A percentile compares a stretch with the other conserved stretches of the same genome.
These are phyloP conservation scores for Notolabrus celidotus DNA, from an alignment of 2,797 vertebrate genomes.

Conservation along the genomic window DNA sequence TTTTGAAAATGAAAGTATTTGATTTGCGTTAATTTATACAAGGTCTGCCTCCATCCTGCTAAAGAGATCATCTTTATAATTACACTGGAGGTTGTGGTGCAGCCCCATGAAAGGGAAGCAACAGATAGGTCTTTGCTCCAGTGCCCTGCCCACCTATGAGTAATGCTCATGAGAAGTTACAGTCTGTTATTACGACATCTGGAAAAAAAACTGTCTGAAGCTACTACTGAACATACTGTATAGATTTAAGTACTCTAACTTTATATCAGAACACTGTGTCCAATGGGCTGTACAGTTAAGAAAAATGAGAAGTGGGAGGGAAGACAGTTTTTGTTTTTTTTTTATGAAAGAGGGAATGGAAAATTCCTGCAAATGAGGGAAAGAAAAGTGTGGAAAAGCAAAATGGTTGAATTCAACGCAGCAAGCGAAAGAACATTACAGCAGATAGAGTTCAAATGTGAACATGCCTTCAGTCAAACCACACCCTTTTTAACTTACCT, in stretches of 20 bases:
- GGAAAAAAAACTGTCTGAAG: background rate
- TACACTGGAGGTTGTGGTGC: background rate
- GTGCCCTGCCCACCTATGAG: constrained; percentile 24
- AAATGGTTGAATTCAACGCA: constrained; percentile 11
- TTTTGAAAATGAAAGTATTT: too few species aligned
- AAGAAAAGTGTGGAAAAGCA: constrained; percentile 3
- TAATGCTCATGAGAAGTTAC: constrained; percentile 20
- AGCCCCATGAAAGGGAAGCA: background rate
- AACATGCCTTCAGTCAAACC: constrained; percentile 31
- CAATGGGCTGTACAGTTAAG: constrained; percentile 4
- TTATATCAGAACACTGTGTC: background rate
- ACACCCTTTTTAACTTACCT: constrained; percentile 34
- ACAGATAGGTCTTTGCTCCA: constrained; percentile 6
- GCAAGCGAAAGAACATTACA: background rate
- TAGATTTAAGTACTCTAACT: background rate
- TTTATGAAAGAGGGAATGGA: constrained; percentile 49
- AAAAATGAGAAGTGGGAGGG: constrained; percentile 35
- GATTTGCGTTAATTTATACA: too few species aligned
- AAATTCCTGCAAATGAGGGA: constrained; percentile 37
- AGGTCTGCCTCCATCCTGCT: background rate
- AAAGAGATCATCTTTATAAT: background rate
- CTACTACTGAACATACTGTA: background rate
- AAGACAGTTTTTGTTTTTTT: constrained; percentile 17
- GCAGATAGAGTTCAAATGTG: constrained; percentile 9
- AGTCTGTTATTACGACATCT: constrained; percentile 24